Evolutionary conservation across 64 coral and sea anemone genomes (phyloP).

Genomic region (Dendronephthya gigantea): DNA sequence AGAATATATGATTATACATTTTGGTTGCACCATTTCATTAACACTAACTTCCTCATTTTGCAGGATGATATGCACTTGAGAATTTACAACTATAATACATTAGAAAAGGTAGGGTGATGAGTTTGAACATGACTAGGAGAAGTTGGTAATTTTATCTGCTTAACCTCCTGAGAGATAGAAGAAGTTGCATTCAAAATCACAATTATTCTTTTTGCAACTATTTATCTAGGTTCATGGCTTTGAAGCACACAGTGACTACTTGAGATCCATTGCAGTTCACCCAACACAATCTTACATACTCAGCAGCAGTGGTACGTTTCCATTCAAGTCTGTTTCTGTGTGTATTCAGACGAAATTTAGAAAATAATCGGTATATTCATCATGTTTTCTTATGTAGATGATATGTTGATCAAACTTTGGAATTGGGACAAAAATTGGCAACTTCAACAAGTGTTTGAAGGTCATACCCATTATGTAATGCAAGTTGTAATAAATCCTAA

Average conservation of each 20-base stretch:
- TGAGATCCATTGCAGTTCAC: slow-evolving; percentile 85
- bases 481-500: slow-evolving; percentile 98
- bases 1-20: neutral
- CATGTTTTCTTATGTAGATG: slow-evolving; percentile 44
- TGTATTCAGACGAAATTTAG: neutral
- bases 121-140: no score
- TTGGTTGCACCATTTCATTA: no score
- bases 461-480: slow-evolving; percentile 99
- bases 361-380: no score
- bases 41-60: slow-evolving; percentile 5
- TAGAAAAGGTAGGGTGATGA: slow-evolving; percentile 94
- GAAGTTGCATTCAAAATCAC: neutral
- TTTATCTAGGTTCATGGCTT: slow-evolving; percentile 74
- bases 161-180: neutral
- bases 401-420: slow-evolving; percentile 97
- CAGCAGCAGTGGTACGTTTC: slow-evolving; percentile 84
- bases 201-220: neutral
- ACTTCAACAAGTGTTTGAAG: slow-evolving; percentile 89
- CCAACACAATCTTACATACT: slow-evolving; percentile 85
- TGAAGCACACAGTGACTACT: slow-evolving; percentile 96
- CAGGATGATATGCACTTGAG: slow-evolving; percentile 99
- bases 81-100: slow-evolving; percentile 93
- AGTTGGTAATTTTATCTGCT: no score
- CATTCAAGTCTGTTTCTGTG: neutral
- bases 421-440: slow-evolving; percentile 99